Evolutionary conservation across 2,797 vertebrate genomes (phyloP).

Genomic region (Pseudochaenichthys georgianus): DNA sequence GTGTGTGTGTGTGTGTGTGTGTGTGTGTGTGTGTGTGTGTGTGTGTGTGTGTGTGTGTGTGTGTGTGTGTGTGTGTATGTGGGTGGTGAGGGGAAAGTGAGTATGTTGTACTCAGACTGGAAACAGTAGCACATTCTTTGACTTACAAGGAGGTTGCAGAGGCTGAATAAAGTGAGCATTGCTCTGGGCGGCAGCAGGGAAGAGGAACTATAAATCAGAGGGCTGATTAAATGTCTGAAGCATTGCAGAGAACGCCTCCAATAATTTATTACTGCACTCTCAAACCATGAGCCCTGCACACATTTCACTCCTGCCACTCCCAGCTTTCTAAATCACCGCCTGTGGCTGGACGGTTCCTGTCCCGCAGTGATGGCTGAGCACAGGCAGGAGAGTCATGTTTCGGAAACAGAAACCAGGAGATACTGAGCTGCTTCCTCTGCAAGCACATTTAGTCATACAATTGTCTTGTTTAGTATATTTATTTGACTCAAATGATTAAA

Average conservation of each 20-base stretch:
- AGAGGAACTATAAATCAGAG: constrained; percentile 12
- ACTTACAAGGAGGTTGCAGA: constrained; percentile 7
- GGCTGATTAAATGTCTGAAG: constrained; percentile 1
- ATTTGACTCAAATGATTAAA: no score
- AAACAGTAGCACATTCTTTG: constrained; percentile 10
- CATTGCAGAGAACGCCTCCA: constrained; percentile 1
- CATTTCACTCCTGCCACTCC: background rate
- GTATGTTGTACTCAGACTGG: no score
- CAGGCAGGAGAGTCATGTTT: no score
- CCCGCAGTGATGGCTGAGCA: no score
- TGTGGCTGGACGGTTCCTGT: background rate
- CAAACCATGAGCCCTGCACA: background rate
- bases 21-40: no score
- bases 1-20: background rate
- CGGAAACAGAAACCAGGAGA: no score
- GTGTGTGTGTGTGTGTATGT: background rate
- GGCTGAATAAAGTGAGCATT: constrained; percentile 23
- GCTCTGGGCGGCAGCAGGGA: constrained; percentile 14
- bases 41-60: no score
- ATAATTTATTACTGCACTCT: background rate
- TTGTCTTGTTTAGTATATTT: no score
- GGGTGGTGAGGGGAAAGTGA: no score
- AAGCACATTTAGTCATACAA: no score
- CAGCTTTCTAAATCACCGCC: background rate
- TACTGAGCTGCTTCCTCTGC: no score